Base-by-base conservation (phyloP, 1,140 invertebrate genomes). In the Phthorimaea operculella region DNA sequence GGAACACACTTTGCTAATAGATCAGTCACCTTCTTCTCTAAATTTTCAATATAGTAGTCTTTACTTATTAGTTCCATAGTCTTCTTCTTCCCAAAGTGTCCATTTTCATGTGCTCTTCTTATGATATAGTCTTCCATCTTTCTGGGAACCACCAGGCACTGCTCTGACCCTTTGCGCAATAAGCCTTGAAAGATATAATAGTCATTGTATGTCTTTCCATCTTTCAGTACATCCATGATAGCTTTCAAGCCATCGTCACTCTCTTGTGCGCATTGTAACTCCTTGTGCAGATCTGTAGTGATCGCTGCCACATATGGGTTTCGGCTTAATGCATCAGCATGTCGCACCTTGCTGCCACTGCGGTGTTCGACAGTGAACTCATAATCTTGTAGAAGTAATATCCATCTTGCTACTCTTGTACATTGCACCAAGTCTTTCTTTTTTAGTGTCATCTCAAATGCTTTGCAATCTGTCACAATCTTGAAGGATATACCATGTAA, bases 391-490 rank as follows among this genome's bases (percentile, higher is more conserved):
- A 72, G 33, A 8, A 63, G 51, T 7, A 71, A 10, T 0, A 58
- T 59, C 68, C 77, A 85, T 28, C 79, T 60, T 4, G 78, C 71
- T 6, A 85, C 68, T 63, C 62, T 72, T 1, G 70, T 44, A 0
- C 67, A 51, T 9, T n/a, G 11, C 11, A 15, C 39, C 16, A 83
- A 28, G 28, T 84, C 73, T 63, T 69, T 75, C 28, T 84, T 86
- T 12, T 63, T 62, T 17, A 86, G 52, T 1, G 82, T 85, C 53
- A 70, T 59, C 18, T 70, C 36, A 51, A 85, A 77, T 7, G 80
- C 76, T 49, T 60, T n/a, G 55, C 76, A 83, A 59, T 77, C 79
- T 15, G 70, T 79, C 18, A 76, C 63, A n/a, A 88, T 81, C 54
- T 82, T 75, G 57, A 87, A 87, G 11, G 79, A 52, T 52, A 64